Conservation (phyloP, 1,140 invertebrate genomes). For the Diorhabda sublineata region DNA sequence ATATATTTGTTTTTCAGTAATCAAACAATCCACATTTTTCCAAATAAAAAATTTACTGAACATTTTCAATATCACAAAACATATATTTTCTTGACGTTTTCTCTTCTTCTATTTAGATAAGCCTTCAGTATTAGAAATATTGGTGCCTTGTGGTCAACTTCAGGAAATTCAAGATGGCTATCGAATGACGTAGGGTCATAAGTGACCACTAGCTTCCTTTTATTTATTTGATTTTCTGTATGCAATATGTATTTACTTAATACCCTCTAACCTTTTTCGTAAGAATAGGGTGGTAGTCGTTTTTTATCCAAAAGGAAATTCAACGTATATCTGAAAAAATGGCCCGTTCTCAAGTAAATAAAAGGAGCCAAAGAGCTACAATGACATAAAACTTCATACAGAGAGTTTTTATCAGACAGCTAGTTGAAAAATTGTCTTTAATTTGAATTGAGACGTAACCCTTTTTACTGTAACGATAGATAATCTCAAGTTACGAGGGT, state of each 20-base stretch:
- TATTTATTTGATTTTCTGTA: conserved; percentile 30
- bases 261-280: conserved; percentile 5
- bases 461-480: too few relatives aligned
- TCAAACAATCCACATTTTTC: neutral
- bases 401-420: too few relatives aligned
- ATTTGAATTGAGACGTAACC: too few relatives aligned
- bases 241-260: conserved; percentile 12
- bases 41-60: neutral
- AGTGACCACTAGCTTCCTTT: conserved; percentile 35
- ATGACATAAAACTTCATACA: too few relatives aligned
- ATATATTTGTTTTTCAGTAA: neutral
- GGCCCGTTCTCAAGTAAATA: conserved; percentile 6
- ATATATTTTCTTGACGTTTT: conserved; percentile 33
- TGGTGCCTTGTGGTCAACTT: conserved; percentile 38
- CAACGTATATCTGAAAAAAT: neutral
- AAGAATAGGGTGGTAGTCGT: conserved; percentile 13
- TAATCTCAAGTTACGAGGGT: too few relatives aligned
- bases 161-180: conserved; percentile 42
- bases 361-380: neutral
- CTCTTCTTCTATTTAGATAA: conserved; percentile 39
- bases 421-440: too few relatives aligned
- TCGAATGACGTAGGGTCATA: conserved; percentile 40
- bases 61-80: conserved; percentile 27
- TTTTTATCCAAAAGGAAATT: conserved; percentile 9
- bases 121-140: conserved; percentile 34